Evolutionary conservation across 2,797 vertebrate species (phyloP), one percentile per base, ranked within the genome.

Genomic region (Clamator glandarius): DNA sequence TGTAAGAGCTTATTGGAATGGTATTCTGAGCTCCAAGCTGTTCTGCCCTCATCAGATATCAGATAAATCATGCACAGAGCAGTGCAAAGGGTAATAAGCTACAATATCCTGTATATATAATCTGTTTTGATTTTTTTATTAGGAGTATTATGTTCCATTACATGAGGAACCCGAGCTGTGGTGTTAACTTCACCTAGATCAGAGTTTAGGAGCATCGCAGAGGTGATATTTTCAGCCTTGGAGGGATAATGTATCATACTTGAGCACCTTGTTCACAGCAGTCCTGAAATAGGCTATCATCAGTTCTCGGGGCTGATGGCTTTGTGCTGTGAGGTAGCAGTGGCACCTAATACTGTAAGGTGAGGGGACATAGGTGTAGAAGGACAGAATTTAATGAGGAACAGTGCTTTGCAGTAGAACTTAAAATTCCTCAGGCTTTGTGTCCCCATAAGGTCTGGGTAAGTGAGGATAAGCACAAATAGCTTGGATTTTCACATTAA

Each of bases 191-290:
- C 89, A 89, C 95, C 89, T 75, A 78, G 44, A 88, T 94, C 39
- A 64, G 90, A 92, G 77, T 88, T 95, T 76, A 79, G 90, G 81
- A 94, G 84, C 84, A 92, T 82, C 2, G 0, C 70, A 67, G 90
- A 93, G 92, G 94, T 95, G 95, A 74, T 95, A 64, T 83, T 95
- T 96, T 89, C 61, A 94, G 96, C 96, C 96, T 94, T 26, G 44
- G 26, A 87, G 95, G 92, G 84, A 92, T 92, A 95, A 96, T 94
- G 96, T 84, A 95, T 96, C 96, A 96, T 94, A 79, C 86, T 77
- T 87, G 93, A 95, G 95, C 94, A 96, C 94, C 94, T 96, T 96
- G 95, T 95, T 96, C 95, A 96, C 95, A 94, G 93, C 84, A 90
- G 88, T 87, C 86, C 92, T 84, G 90, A 93, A 95, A 95, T 70